A percentile compares a stretch with the other conserved stretches of the same genome.
phyloP scores from a whole-genome alignment of 2,113 vertebrate genomes.

The Mormyrus lacerda region DNA sequence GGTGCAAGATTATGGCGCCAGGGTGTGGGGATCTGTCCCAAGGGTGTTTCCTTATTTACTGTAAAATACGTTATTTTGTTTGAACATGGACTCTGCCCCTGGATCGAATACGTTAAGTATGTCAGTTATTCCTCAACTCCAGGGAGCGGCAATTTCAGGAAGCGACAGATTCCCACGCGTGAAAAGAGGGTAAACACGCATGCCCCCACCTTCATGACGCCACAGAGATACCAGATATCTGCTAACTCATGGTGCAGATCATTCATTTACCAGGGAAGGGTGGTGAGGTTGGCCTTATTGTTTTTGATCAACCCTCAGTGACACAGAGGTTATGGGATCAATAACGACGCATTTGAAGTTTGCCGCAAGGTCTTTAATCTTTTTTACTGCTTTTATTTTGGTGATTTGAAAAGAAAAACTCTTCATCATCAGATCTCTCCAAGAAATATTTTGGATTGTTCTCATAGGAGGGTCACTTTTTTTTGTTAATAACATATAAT shows the following conservation, averaged over 20 bases:
- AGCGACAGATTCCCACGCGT: neutral
- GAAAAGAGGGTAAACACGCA: neutral
- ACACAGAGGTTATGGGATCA: neutral
- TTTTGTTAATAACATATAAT: neutral
- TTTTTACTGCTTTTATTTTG: neutral
- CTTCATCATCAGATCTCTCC: neutral
- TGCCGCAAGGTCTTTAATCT: neutral
- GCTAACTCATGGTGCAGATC: neutral
- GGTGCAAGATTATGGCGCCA: neutral
- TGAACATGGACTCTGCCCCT: conserved; percentile 20
- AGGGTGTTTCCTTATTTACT: conserved; percentile 20
- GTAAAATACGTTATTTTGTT: conserved; percentile 30
- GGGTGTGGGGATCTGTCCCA: neutral
- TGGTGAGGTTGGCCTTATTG: neutral
- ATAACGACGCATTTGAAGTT: neutral
- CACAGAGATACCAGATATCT: neutral
- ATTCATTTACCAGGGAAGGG: conserved; percentile 3
- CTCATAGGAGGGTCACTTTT: neutral
- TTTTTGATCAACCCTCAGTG: neutral
- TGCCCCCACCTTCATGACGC: neutral
- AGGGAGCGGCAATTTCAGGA: neutral
- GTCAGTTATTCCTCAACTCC: neutral
- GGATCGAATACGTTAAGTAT: neutral
- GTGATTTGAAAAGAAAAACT: neutral
- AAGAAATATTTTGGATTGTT: neutral